Base-by-base conservation (phyloP, 35 echinoderm and acorn worm genomes). In the Ophioderma brevispina region DNA sequence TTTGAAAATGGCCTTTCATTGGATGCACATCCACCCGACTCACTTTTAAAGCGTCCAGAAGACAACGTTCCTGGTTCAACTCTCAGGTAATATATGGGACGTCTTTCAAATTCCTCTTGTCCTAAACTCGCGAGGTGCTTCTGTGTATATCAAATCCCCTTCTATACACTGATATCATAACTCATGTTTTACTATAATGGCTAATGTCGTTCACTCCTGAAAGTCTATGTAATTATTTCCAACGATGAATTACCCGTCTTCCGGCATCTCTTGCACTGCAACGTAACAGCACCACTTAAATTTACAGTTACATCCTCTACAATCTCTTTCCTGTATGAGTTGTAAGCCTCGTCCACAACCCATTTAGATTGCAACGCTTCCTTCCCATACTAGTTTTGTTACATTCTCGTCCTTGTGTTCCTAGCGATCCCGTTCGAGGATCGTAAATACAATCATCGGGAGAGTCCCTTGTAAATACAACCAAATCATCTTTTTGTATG, bases 281-380 rank as follows among this genome's bases (percentile, higher is more conserved):
- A n/a, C 97, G 42, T 95, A 99, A 77, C 97, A 99, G 81, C 97
- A 99, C 97, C 97, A 99, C 56, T 99, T 95, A 39, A 99, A 99
- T 89, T 99, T 99, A 84, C 97, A 99, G 78, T 99, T 95, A 77
- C 97, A 99, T 50, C 97, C 56, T 99, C 97, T 3, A 95, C 91
- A 34, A 99, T 87, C 80, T 95, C 88, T 55, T 93, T 89, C 13
- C 87, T 92, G 85, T 90, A 99, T 21, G 93, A 93, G 50, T 99
- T 99, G 64, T 95, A n/a, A 95, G 11, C 97, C 97, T 43, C 97
- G 77, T 39, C 97, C 97, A 84, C 97, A 99, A 79, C 97, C 95
- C 97, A 99, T n/a, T 99, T 25, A 95, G 78, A 33, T 85, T 84
- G 49, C 97, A 99, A 0, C 97, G 93, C 30, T 99, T 94, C 32